Evolutionary conservation across 1,140 invertebrate species (phyloP).

Genomic region (Pemphigus obesinymphae): DNA sequence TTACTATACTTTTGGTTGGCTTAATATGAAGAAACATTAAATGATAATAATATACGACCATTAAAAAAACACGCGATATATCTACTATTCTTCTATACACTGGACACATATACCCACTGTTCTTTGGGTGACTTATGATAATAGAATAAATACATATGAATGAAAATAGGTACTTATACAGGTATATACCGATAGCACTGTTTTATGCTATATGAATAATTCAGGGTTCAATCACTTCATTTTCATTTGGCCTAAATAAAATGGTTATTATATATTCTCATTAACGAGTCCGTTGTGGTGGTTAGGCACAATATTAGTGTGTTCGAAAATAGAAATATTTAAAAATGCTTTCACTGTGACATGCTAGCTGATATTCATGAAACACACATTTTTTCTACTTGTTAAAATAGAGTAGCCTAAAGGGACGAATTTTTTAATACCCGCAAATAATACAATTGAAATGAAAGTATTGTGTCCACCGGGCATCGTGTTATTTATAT

Average conservation of each 20-base stretch:
- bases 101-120: neutral
- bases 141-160: neutral
- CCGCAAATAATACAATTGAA: neutral
- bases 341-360: slow-evolving; percentile 24
- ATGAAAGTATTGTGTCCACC: slow-evolving; percentile 7
- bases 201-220: neutral
- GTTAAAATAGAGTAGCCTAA: neutral
- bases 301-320: neutral
- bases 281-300: neutral
- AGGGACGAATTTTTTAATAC: slow-evolving; percentile 16
- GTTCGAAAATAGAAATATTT: slow-evolving; percentile 5
- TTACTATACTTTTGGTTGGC: neutral
- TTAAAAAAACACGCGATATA: neutral
- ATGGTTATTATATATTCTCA: neutral
- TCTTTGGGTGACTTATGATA: neutral
- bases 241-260: slow-evolving; percentile 30
- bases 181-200: neutral
- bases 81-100: neutral
- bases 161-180: neutral
- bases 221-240: slow-evolving; percentile 14
- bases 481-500: neutral
- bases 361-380: neutral
- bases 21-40: neutral
- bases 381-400: neutral
- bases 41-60: neutral